A percentile compares a stretch with the other conserved stretches of the same genome.
These are phyloP conservation scores for Cheilinus undulatus DNA, from an alignment of 2,113 vertebrate species.

Conservation along the genomic window DNA sequence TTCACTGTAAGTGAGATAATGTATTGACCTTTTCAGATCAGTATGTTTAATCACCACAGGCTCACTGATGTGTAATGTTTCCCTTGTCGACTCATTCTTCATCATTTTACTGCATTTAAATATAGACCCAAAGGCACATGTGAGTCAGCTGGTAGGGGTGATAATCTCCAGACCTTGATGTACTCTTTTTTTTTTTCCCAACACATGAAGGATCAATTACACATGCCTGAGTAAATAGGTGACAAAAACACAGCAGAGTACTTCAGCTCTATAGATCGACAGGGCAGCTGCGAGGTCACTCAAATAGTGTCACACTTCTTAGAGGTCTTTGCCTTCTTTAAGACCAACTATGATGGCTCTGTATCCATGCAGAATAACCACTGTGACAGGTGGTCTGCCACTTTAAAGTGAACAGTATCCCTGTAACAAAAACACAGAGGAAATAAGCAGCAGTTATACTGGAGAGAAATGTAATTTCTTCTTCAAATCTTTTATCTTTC, in stretches of 20 bases:
- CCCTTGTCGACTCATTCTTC: constrained; percentile 50
- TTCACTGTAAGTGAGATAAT: not conserved
- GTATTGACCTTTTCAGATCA: constrained; percentile 34
- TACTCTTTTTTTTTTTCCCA: constrained; percentile 53
- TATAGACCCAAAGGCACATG: constrained; percentile 75
- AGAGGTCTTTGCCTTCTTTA: constrained; percentile 47
- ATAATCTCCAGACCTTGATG: constrained; percentile 85
- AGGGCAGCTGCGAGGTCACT: constrained; percentile 73
- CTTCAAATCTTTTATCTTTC: constrained; percentile 42
- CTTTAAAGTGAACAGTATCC: constrained; percentile 29
- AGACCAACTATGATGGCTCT: constrained; percentile 52
- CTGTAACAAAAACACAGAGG: constrained; percentile 26
- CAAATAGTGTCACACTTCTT: constrained; percentile 63
- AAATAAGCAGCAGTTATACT: constrained; percentile 40
- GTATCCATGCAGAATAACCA: constrained; percentile 63
- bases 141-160: constrained; percentile 76
- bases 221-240: constrained; percentile 83
- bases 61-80: constrained; percentile 71
- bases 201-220: constrained; percentile 80
- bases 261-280: constrained; percentile 61
- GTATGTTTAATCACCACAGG: constrained; percentile 41
- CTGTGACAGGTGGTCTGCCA: constrained; percentile 62
- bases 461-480: constrained; percentile 34
- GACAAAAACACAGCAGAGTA: constrained; percentile 78
- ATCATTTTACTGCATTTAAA: constrained; percentile 80